Conservation (phyloP, 2,113 vertebrate species). For the Pomatorhinus ruficollis region DNA sequence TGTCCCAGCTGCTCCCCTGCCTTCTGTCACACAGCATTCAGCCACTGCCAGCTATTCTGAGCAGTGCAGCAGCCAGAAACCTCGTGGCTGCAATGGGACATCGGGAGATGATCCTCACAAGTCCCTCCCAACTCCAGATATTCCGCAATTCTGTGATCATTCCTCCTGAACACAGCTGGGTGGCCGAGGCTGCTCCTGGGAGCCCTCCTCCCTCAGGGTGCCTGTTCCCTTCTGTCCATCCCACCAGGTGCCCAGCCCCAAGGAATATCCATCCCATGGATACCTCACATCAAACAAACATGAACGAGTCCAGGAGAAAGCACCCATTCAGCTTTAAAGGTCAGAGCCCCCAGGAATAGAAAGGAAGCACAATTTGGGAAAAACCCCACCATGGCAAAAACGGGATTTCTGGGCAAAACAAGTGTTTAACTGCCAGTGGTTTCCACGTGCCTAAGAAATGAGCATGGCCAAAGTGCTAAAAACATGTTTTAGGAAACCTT, state of each 20-base stretch:
- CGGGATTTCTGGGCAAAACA: not conserved
- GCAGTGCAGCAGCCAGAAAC: accelerated
- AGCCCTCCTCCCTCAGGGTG: not conserved
- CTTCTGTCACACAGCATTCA: not conserved
- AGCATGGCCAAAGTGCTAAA: not conserved
- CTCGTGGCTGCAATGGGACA: not conserved
- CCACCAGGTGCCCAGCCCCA: not conserved
- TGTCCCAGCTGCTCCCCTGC: not conserved
- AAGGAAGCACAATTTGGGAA: not conserved
- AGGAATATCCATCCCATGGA: not conserved
- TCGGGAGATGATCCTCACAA: not conserved
- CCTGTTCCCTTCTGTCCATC: not conserved
- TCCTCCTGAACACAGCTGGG: not conserved
- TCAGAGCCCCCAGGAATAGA: not conserved
- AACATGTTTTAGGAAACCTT: not conserved
- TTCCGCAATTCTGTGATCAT: not conserved
- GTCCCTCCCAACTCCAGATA: not conserved
- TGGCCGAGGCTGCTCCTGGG: not conserved
- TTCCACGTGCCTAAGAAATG: not conserved
- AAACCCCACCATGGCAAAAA: not conserved
- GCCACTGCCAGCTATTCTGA: not conserved
- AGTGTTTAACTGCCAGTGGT: not conserved
- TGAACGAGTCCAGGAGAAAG: not conserved
- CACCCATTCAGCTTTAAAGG: not conserved
- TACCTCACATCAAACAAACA: accelerated